Conservation (phyloP, 2,113 vertebrate species). For the Leptobrachium ailaonicum region DNA sequence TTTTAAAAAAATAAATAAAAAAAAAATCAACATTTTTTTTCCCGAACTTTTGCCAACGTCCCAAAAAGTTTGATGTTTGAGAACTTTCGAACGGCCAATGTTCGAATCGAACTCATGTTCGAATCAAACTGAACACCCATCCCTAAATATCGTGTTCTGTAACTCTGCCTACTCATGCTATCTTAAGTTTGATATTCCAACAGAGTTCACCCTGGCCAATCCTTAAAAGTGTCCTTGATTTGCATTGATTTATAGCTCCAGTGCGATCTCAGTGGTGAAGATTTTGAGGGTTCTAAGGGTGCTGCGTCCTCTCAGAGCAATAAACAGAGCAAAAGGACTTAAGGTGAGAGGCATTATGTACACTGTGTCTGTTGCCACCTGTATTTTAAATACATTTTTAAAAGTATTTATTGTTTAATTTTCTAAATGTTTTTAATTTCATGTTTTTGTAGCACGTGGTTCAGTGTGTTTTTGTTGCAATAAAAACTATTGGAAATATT, state of each 20-base stretch:
- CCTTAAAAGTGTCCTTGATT: not conserved
- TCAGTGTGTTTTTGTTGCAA: conserved; percentile 95
- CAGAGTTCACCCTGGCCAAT: not conserved
- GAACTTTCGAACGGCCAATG: no score
- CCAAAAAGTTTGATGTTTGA: no score
- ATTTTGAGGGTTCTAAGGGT: conserved; percentile 95
- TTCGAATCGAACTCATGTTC: no score
- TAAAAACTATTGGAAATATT: conserved; percentile 97
- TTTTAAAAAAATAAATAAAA: no score
- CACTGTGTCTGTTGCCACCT: not conserved
- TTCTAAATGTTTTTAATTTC: not conserved
- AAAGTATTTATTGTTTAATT: not conserved
- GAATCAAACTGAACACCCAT: no score
- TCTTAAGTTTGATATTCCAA: no score
- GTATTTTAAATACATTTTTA: not conserved
- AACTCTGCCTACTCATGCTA: no score
- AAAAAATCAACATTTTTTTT: no score
- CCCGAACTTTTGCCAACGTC: no score
- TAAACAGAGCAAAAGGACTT: conserved; percentile 93
- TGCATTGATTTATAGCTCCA: conserved; percentile 70
- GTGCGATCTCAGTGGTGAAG: conserved; percentile 96
- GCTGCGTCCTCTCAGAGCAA: conserved; percentile 91
- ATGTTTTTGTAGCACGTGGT: conserved; percentile 85
- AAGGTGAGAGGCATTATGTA: conserved; percentile 74
- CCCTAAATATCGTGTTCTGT: no score